phyloP scores from a whole-genome alignment of 2,888 invertebrate genomes.

The Leptothorax acervorum region DNA sequence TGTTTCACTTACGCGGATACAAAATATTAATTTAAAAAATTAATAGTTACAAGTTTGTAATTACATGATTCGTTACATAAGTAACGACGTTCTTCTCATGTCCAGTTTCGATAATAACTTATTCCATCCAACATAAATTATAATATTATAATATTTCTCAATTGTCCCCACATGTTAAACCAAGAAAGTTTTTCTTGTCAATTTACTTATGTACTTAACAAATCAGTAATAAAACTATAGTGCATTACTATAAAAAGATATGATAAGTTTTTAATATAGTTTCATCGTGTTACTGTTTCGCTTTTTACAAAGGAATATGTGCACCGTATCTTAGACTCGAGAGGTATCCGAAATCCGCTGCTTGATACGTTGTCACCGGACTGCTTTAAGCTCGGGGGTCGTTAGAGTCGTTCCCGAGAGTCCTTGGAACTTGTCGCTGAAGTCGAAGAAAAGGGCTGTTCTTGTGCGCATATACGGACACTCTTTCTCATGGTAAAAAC shows the following conservation, averaged over 20 bases:
- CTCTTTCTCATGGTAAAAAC: constrained; percentile 28
- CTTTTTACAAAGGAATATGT: neutral
- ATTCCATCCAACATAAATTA: neutral
- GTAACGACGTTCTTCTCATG: neutral
- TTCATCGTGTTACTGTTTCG: neutral
- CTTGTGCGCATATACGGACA: constrained; percentile 2
- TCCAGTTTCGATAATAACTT: neutral
- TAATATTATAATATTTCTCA: neutral
- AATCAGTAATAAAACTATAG: neutral
- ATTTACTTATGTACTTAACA: neutral
- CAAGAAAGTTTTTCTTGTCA: neutral
- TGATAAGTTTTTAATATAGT: neutral
- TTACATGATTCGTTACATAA: neutral
- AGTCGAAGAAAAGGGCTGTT: constrained; percentile 23
- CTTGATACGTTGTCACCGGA: neutral
- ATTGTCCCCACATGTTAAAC: neutral
- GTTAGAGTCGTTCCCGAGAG: neutral
- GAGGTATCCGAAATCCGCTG: neutral
- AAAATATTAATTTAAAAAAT: neutral
- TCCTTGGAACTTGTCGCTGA: neutral
- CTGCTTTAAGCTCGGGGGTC: neutral
- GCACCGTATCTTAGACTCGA: neutral
- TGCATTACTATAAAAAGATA: neutral
- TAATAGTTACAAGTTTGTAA: neutral
- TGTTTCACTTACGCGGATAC: neutral